Evolutionary conservation across 2,797 vertebrate genomes (phyloP).

Genomic region (Clarias platycephalus): DNA sequence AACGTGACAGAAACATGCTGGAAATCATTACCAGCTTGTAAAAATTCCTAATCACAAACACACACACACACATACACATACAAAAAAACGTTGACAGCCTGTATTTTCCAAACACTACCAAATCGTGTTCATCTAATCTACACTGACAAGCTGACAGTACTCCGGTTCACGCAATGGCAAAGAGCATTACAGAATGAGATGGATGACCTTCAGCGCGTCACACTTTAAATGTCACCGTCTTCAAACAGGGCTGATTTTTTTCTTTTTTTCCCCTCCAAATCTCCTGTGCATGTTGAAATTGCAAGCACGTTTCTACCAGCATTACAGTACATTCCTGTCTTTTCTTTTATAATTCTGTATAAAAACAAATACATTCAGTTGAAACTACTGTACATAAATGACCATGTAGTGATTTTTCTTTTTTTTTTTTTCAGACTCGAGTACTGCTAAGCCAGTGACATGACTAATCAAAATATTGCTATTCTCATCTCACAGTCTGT

Average conservation of each 20-base stretch:
- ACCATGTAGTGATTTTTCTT: not conserved
- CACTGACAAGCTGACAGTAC: constrained; percentile 11
- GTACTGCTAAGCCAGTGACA: constrained; percentile 3
- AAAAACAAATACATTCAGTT: not conserved
- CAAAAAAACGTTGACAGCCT: not conserved
- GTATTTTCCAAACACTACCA: not conserved
- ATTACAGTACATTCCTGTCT: not conserved
- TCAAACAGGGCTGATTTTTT: constrained; percentile 25
- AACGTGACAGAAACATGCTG: not conserved
- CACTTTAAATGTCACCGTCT: constrained; percentile 35
- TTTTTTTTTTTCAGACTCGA: not conserved
- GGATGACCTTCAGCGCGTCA: constrained; percentile 37
- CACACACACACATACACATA: no score
- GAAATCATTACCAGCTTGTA: not conserved
- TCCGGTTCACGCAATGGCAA: constrained; percentile 12
- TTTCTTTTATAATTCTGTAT: not conserved
- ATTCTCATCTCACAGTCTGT: constrained; percentile 12
- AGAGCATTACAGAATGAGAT: constrained; percentile 31
- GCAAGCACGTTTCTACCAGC: not conserved
- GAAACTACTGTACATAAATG: not conserved
- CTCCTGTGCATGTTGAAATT: constrained; percentile 13
- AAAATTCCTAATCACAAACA: constrained; percentile 17
- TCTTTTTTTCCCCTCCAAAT: not conserved
- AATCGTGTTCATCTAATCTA: constrained; percentile 14
- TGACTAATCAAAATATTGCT: constrained; percentile 42